Base-by-base conservation (phyloP, 2,888 invertebrate genomes). In the Phaedon cochleariae region DNA sequence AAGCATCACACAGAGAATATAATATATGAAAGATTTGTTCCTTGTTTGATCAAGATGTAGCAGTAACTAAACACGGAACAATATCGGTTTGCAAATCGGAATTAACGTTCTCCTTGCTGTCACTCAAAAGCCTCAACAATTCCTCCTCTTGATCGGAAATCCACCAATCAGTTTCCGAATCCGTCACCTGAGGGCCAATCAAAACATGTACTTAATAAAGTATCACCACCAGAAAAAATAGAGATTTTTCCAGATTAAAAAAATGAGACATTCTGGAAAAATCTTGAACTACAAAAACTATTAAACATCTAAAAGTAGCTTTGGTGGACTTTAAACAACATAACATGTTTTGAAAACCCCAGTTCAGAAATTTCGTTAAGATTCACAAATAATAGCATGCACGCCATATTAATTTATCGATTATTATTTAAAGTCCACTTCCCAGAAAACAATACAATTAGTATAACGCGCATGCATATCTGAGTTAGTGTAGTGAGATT, bases 71-170 rank as follows among this genome's bases (percentile, higher is more conserved):
- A 75, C 82, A 82, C 67, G 79, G 82, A 68, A 79, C 77, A 74
- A 84, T 84, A 78, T 84, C 84, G 71, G 83, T 79, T 75, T 82
- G 82, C 69, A 82, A 78, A 67, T 76, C 75, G 57, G 79, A 75
- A 70, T 88, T 88, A 71, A 89, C 86, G 70, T 88, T 88, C 78
- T 89, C 89, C 73, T 88, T 87, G 74, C 89, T 89, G 81, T 88
- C 90, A 84, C 91, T 91, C 74, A 92, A 85, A 76, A 92, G 89
- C 76, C 90, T 89, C 76, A 92, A 85, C 54, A 92, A 85, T 83
- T 92, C 92, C 73, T 92, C 92, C 79, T 92, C 92, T 83, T 92
- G 91, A 81, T 92, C 92, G 18, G 92, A 92, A 80, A 90, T 89
- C 85, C 90, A 90, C 86, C 91, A 87, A 80, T 92, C 92, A 52